Percentiles rank a stretch among this genome's conserved stretches.
phyloP scores from a whole-genome alignment of 2,113 vertebrate species.

The Amblyopsis rosae region DNA sequence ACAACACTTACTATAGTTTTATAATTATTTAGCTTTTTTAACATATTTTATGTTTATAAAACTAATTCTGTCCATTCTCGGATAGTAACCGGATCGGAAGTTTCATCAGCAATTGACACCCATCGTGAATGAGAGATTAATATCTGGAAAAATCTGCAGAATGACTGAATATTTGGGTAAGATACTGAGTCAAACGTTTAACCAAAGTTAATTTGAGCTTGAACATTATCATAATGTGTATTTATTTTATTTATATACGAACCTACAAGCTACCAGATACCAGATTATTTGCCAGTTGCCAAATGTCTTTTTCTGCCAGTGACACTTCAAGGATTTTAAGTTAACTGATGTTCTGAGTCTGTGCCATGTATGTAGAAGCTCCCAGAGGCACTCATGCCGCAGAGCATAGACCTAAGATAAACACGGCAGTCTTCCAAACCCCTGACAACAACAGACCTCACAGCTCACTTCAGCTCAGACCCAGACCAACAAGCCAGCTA shows the following conservation, averaged over 20 bases:
- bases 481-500: constrained; percentile 29
- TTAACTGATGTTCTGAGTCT: constrained; percentile 42
- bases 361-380: constrained; percentile 35
- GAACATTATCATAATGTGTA: too few relatives aligned
- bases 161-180: too few relatives aligned
- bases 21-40: neutral
- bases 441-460: constrained; percentile 27
- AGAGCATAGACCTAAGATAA: constrained; percentile 30
- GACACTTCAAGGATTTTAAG: constrained; percentile 35
- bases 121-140: too few relatives aligned
- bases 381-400: constrained; percentile 44
- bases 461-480: constrained; percentile 13
- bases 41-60: too few relatives aligned
- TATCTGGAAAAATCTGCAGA: too few relatives aligned
- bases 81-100: too few relatives aligned
- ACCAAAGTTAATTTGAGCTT: too few relatives aligned
- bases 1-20: constrained; percentile 5
- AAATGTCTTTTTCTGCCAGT: constrained; percentile 19
- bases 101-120: too few relatives aligned
- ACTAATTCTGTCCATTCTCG: too few relatives aligned
- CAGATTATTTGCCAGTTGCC: constrained; percentile 24
- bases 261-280: constrained; percentile 6
- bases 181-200: too few relatives aligned
- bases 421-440: constrained; percentile 37
- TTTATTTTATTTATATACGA: neutral